Conservation (phyloP, 2,888 invertebrate genomes). For the Stramonita haemastoma region DNA sequence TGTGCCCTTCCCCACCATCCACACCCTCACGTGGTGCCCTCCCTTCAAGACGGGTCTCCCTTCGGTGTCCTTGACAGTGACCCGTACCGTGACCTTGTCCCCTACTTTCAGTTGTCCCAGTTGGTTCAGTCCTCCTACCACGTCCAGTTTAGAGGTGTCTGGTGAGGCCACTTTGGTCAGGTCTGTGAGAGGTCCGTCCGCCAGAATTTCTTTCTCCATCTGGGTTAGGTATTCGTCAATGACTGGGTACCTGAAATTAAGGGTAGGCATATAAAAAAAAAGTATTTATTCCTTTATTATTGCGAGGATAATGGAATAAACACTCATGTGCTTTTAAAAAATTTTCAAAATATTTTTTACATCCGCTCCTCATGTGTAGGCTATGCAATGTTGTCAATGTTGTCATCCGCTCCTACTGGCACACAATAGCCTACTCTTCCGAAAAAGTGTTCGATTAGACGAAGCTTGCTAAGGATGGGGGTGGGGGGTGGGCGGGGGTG, state of each 20-base stretch:
- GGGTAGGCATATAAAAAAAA: too few species aligned
- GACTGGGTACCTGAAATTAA: neutral
- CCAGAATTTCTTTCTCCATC: constrained; percentile 9
- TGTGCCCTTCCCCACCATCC: constrained; percentile 25
- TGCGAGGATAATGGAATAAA: too few species aligned
- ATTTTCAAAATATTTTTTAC: too few species aligned
- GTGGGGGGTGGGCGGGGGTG: too few species aligned
- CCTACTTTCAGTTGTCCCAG: constrained; percentile 6
- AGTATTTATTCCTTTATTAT: too few species aligned
- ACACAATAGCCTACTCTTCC: too few species aligned
- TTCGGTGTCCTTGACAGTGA: constrained; percentile 31
- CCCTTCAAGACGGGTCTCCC: constrained; percentile 32
- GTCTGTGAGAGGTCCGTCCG: neutral
- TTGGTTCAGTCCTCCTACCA: neutral
- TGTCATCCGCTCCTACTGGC: too few species aligned
- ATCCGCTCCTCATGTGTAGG: too few species aligned
- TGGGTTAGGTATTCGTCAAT: constrained; percentile 3
- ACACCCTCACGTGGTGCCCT: constrained; percentile 42
- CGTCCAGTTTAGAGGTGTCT: neutral
- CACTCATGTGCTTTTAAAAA: too few species aligned
- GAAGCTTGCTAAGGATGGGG: too few species aligned
- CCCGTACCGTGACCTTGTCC: constrained; percentile 31
- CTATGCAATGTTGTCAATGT: too few species aligned
- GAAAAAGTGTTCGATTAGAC: too few species aligned
- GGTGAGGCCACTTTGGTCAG: neutral